Evolutionary conservation across 2,113 vertebrate species (phyloP).

Genomic region (Symphodus melops): DNA sequence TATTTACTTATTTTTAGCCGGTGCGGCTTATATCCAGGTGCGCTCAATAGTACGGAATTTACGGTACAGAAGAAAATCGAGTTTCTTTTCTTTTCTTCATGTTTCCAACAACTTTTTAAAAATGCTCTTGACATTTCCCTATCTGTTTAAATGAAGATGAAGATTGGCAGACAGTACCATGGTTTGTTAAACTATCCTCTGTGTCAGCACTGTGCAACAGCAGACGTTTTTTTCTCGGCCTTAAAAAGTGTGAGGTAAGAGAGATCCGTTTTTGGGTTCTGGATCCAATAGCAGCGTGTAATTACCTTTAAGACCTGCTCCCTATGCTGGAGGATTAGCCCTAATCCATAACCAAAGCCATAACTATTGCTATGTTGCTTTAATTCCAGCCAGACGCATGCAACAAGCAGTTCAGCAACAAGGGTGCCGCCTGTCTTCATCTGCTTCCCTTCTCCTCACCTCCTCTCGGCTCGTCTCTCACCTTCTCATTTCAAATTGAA

Average conservation of each 20-base stretch:
- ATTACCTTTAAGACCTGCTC: slow-evolving; percentile 81
- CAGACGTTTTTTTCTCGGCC: slow-evolving; percentile 60
- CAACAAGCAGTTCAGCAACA: slow-evolving; percentile 38
- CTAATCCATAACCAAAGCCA: slow-evolving; percentile 81
- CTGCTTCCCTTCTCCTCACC: slow-evolving; percentile 26
- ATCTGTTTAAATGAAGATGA: slow-evolving; percentile 20
- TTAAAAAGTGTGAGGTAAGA: slow-evolving; percentile 65
- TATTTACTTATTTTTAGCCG: no score
- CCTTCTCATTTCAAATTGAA: slow-evolving; percentile 46
- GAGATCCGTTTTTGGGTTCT: slow-evolving; percentile 65
- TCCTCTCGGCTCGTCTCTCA: slow-evolving; percentile 21
- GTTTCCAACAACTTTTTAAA: background rate
- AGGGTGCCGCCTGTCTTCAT: slow-evolving; percentile 48
- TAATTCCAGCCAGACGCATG: slow-evolving; percentile 67
- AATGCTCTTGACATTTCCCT: slow-evolving; percentile 9
- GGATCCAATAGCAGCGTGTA: slow-evolving; percentile 79
- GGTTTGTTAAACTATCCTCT: slow-evolving; percentile 56
- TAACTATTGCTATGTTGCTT: slow-evolving; percentile 68
- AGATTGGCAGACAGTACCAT: slow-evolving; percentile 37
- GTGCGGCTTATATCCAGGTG: no score
- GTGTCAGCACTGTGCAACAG: slow-evolving; percentile 46
- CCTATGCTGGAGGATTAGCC: slow-evolving; percentile 76
- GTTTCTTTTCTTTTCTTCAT: no score
- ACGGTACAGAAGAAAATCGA: no score
- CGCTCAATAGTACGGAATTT: no score